Conservation (phyloP, 2,888 invertebrate genomes). For the Drosophila longiperda region DNA sequence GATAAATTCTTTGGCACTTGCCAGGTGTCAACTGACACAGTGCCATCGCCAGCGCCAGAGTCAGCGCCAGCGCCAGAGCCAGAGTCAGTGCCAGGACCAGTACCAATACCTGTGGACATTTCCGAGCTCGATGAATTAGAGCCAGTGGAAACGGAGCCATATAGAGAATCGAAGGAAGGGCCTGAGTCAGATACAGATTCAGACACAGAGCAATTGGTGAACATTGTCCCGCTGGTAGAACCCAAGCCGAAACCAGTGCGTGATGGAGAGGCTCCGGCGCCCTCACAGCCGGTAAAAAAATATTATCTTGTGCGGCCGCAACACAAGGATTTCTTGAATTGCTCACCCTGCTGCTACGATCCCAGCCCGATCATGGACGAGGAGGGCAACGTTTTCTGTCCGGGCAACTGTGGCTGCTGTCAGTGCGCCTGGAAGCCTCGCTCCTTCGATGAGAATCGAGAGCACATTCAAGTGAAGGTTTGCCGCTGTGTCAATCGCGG, state of each 20-base stretch:
- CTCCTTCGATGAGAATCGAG: slow-evolving; percentile 41
- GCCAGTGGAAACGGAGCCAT: not conserved
- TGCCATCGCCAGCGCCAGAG: not conserved
- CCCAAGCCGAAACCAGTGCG: not conserved
- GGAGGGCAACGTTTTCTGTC: slow-evolving; percentile 75
- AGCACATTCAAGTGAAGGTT: slow-evolving; percentile 73
- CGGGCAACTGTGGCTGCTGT: slow-evolving; percentile 81
- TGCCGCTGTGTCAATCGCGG: slow-evolving; percentile 76
- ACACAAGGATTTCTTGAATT: slow-evolving; percentile 75
- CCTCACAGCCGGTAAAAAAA: not conserved
- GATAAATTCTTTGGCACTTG: slow-evolving; percentile 1
- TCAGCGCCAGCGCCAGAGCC: not conserved
- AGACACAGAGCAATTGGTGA: not conserved
- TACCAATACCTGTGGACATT: not conserved
- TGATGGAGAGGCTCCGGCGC: not conserved
- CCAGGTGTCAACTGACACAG: not conserved
- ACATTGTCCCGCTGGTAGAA: not conserved
- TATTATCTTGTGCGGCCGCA: slow-evolving; percentile 76
- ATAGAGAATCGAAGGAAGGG: not conserved
- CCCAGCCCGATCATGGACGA: slow-evolving; percentile 79
- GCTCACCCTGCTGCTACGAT: slow-evolving; percentile 72
- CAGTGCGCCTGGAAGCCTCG: slow-evolving; percentile 78
- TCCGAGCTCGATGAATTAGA: not conserved
- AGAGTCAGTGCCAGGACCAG: not conserved
- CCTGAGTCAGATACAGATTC: not conserved